phyloP scores from a whole-genome alignment of 2,113 vertebrate genomes.

The Grantiella picta region DNA sequence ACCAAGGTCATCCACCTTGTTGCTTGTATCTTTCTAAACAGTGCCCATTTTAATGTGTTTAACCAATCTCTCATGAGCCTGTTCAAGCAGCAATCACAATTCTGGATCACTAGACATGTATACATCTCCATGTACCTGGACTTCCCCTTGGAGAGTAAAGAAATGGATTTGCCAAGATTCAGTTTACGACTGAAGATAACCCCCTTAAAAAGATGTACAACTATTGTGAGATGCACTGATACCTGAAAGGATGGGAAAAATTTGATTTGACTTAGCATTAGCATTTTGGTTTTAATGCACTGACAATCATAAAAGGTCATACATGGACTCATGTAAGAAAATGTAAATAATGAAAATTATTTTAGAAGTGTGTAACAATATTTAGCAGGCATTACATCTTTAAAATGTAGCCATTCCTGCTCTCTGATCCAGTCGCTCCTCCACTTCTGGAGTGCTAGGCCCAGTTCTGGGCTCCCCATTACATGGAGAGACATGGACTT shows the following conservation, averaged over 20 bases:
- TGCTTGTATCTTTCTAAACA: neutral
- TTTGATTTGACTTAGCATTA: neutral
- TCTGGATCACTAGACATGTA: neutral
- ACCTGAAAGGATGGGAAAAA: neutral
- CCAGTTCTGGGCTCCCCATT: neutral
- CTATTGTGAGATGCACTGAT: neutral
- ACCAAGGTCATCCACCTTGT: neutral
- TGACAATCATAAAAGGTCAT: neutral
- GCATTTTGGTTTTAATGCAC: neutral
- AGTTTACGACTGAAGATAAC: neutral
- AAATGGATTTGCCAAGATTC: neutral
- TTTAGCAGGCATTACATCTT: neutral
- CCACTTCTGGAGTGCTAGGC: neutral
- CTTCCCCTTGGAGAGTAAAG: neutral
- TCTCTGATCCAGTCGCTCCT: neutral
- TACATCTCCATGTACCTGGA: neutral
- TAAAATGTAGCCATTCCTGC: neutral
- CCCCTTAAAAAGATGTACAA: neutral
- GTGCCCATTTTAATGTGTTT: accelerated
- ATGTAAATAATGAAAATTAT: neutral
- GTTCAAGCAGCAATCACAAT: neutral
- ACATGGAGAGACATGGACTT: neutral
- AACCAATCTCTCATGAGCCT: neutral
- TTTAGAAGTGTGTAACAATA: neutral
- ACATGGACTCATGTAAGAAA: neutral